phyloP scores from a whole-genome alignment of 1,140 invertebrate genomes.

The Limonius californicus region DNA sequence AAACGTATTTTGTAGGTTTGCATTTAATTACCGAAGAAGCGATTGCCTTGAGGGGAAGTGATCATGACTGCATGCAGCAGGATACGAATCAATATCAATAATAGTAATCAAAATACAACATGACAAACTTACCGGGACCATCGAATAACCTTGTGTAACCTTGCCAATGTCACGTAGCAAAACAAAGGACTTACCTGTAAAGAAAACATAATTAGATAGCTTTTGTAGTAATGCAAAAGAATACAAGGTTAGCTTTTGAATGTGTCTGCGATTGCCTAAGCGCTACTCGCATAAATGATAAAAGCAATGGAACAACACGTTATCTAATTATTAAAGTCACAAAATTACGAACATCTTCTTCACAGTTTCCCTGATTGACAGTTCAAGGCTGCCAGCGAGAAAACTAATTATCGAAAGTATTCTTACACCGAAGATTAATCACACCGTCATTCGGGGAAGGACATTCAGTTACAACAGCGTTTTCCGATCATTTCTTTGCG shows the following conservation, averaged over 20 bases:
- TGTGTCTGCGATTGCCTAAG: neutral
- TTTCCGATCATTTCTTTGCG: too few species aligned
- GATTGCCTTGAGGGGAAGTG: slow-evolving; percentile 2
- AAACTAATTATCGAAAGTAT: slow-evolving; percentile 10
- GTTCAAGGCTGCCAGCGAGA: neutral
- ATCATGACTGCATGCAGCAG: neutral
- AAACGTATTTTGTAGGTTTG: too few species aligned
- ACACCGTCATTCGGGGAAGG: neutral
- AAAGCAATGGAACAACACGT: neutral
- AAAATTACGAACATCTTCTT: slow-evolving; percentile 1
- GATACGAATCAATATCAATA: slow-evolving; percentile 18
- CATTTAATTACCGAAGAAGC: too few species aligned
- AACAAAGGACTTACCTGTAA: slow-evolving; percentile 29
- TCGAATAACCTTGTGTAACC: slow-evolving; percentile 23
- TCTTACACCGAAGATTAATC: neutral
- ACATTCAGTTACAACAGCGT: too few species aligned
- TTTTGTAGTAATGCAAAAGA: slow-evolving; percentile 4
- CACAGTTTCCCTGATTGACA: neutral
- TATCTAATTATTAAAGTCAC: slow-evolving; percentile 7
- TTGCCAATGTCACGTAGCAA: slow-evolving; percentile 25
- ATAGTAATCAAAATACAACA: neutral
- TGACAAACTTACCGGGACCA: slow-evolving; percentile 19
- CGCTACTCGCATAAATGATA: neutral
- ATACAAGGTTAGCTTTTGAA: slow-evolving; percentile 7
- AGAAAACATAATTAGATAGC: slow-evolving; percentile 24